Conservation (phyloP, 2,113 vertebrate species). For the Nettapus auritus region DNA sequence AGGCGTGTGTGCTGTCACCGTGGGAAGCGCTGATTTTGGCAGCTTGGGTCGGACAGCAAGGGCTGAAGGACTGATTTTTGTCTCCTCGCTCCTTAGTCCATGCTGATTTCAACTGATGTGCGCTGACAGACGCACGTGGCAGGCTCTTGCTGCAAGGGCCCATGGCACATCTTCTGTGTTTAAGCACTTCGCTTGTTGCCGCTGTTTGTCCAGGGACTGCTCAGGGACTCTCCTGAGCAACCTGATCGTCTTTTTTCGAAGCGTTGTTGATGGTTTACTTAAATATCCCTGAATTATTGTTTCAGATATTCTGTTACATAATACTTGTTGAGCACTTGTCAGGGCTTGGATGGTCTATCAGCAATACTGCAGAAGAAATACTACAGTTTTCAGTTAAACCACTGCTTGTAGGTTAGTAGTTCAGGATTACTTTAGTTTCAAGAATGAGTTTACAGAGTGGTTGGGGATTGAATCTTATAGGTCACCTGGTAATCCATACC, state of each 20-base stretch:
- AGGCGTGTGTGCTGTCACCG: not conserved
- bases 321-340: not conserved
- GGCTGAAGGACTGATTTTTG: not conserved
- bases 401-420: not conserved
- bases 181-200: not conserved
- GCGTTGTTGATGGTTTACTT: not conserved
- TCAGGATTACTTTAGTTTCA: not conserved
- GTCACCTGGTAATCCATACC: not conserved
- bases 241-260: not conserved
- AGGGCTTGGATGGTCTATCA: not conserved
- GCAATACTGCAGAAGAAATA: not conserved
- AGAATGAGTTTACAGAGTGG: not conserved
- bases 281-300: not conserved
- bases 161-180: not conserved
- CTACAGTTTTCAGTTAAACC: not conserved
- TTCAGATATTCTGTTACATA: not conserved
- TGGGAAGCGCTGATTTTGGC: not conserved
- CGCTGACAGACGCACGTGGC: not conserved
- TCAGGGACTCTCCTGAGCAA: not conserved
- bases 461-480: not conserved
- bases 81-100: not conserved
- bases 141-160: not conserved
- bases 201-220: not conserved
- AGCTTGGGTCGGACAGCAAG: not conserved
- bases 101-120: not conserved